Percentiles rank a stretch among this genome's conserved stretches.
phyloP scores from a whole-genome alignment of 2,888 invertebrate genomes.

The Patella depressa region DNA sequence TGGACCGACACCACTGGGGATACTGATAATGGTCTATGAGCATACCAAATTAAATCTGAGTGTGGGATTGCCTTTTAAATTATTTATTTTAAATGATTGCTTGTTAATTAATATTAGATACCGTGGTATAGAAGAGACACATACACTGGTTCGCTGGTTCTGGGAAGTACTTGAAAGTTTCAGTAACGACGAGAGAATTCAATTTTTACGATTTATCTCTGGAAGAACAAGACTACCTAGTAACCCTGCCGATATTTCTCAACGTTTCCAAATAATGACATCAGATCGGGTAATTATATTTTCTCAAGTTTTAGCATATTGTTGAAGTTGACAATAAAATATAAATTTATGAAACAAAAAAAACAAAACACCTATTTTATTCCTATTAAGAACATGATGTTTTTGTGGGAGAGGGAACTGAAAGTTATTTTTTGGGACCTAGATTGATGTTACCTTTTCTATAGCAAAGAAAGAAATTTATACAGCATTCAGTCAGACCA shows the following conservation, averaged over 20 bases:
- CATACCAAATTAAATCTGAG: too few species aligned
- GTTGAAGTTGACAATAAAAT: neutral
- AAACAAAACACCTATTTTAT: neutral
- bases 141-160: constrained; percentile 77
- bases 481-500: too few species aligned
- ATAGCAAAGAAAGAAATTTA: too few species aligned
- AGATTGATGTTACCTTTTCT: too few species aligned
- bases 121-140: constrained; percentile 77
- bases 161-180: constrained; percentile 78
- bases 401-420: too few species aligned
- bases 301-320: too few species aligned
- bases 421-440: too few species aligned
- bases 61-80: too few species aligned
- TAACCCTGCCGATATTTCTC: constrained; percentile 78
- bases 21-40: too few species aligned
- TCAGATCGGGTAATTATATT: constrained; percentile 67
- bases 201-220: constrained; percentile 79
- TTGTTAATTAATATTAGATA: constrained; percentile 71
- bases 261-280: constrained; percentile 76
- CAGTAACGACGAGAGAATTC: constrained; percentile 77
- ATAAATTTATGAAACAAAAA: neutral
- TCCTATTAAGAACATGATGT: neutral
- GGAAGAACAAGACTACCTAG: constrained; percentile 78
- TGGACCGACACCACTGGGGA: too few species aligned
- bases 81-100: too few species aligned